A percentile compares a stretch with the other conserved stretches of the same genome.
Conservation (phyloP, 2,797 vertebrate genomes). For the Cyclopterus lumpus region DNA sequence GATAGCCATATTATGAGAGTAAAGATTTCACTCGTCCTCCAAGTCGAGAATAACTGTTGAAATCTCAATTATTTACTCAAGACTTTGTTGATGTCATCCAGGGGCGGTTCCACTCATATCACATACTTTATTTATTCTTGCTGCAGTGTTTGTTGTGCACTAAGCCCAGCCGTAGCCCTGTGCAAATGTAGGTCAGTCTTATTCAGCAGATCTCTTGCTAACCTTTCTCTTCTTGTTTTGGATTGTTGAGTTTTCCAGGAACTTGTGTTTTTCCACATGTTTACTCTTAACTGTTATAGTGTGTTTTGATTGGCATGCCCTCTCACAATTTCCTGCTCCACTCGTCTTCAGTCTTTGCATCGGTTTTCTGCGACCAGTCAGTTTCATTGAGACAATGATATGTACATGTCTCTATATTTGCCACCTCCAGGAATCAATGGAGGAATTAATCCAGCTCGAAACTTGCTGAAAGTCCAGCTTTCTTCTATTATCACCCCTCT, state of each 20-base stretch:
- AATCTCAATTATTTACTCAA: slow-evolving; percentile 23
- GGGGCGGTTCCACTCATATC: slow-evolving; percentile 8
- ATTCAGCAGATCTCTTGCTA: slow-evolving; percentile 21
- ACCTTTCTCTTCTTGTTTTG: slow-evolving; percentile 4
- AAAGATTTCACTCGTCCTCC: neutral
- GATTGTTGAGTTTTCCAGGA: slow-evolving; percentile 12
- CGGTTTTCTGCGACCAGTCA: slow-evolving; percentile 40
- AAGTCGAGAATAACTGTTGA: neutral
- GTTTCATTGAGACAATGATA: slow-evolving; percentile 29
- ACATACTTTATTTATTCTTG: slow-evolving; percentile 10
- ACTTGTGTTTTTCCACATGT: slow-evolving; percentile 5
- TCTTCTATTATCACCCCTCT: slow-evolving; percentile 72
- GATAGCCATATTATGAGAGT: neutral
- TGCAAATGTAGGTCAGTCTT: slow-evolving; percentile 41
- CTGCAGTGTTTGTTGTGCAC: slow-evolving; percentile 33
- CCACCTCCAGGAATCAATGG: slow-evolving; percentile 43
- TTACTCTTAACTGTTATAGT: slow-evolving; percentile 11
- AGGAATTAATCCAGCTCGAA: slow-evolving; percentile 64
- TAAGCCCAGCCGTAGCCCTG: slow-evolving; percentile 7
- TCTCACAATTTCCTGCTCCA: slow-evolving; percentile 14
- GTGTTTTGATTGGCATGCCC: too few relatives aligned
- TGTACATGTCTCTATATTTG: slow-evolving; percentile 43
- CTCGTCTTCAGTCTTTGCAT: slow-evolving; percentile 4
- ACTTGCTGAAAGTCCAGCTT: slow-evolving; percentile 70
- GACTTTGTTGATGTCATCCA: slow-evolving; percentile 22